A percentile compares a stretch with the other conserved stretches of the same genome.
Evolutionary conservation across 64 coral and sea anemone genomes (phyloP).

Genomic region (Porites lutea): DNA sequence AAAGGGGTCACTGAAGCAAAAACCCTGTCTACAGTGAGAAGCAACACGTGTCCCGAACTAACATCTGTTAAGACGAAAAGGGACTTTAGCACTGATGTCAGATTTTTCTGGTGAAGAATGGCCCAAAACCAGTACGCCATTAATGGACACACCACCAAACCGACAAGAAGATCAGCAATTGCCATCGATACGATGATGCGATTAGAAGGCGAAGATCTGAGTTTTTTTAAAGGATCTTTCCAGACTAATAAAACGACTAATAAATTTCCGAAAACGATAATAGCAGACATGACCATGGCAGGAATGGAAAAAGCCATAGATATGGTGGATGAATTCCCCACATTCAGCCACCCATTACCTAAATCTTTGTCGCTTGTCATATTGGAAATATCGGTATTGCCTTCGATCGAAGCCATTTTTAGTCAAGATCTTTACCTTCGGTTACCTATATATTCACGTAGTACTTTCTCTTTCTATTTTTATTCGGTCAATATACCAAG

Average conservation of each 20-base stretch:
- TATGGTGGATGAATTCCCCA: neutral
- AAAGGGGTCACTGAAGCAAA: constrained; percentile 26
- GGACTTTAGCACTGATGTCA: neutral
- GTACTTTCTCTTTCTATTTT: too few species aligned
- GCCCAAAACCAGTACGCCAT: neutral
- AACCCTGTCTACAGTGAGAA: constrained; percentile 48
- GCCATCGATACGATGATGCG: constrained; percentile 50
- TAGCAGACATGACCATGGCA: neutral
- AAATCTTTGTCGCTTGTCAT: constrained; percentile 16
- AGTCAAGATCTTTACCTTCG: too few species aligned
- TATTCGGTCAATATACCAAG: too few species aligned
- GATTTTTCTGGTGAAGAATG: neutral
- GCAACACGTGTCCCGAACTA: constrained; percentile 29
- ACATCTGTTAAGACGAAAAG: neutral
- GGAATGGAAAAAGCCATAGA: neutral
- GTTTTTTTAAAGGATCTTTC: constrained; percentile 67
- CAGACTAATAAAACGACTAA: constrained; percentile 46
- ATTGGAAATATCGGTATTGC: constrained; percentile 7
- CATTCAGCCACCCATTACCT: neutral
- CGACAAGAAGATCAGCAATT: constrained; percentile 47
- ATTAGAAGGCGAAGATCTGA: constrained; percentile 43
- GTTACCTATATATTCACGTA: too few species aligned
- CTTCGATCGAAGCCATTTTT: neutral
- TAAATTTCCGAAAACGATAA: constrained; percentile 29
- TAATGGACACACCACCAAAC: neutral